Evolutionary conservation across 2,113 vertebrate genomes (phyloP), one percentile per base, ranked within the genome.

Genomic region (Notothenia rossii): DNA sequence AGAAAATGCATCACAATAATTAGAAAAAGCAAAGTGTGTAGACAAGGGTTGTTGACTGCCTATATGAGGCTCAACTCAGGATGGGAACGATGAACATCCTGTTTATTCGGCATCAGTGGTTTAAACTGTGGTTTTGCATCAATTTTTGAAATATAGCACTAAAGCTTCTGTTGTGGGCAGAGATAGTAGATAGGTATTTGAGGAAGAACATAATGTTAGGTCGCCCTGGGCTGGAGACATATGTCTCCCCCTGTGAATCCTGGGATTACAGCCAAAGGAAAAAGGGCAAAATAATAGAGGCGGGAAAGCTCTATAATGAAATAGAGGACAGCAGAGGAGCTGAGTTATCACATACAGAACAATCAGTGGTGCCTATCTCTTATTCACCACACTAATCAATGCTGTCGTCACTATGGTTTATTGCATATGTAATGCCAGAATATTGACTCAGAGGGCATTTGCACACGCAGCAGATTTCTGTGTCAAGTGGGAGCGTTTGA

Each of bases 361-460:
- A 85, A 90, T 92, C 83, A 88, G 77, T 22, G 51, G 67, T 14
- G 67, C 79, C 86, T 72, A 84, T 90, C 81, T 87, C 82, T 85
- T 84, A 87, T 92, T 88, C 86, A 85, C 82, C 14, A 66, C 69
- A 55, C 79, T 79, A 82, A 92, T 92, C 88, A 91, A 90, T 92
- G 88, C 81, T 82, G 89, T 88, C 70, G 72, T 84, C 88, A 84
- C 84, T 66, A 80, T 88, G 64, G 15, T 87, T 87, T 90, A 89
- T 91, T 83, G 85, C 84, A 84, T 81, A 67, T 84, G 55, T 79
- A 88, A 85, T 88, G 80, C 75, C 62, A 71, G 71, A 54, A 59
- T 90, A 90, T 92, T 90, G 90, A 92, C 78, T 85, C 40, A 12
- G 15, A 72, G 62, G 43, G 55, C 12, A 12, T 83, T 68, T 88